Conservation (phyloP, 2,888 invertebrate species). For the Trilocha varians region DNA sequence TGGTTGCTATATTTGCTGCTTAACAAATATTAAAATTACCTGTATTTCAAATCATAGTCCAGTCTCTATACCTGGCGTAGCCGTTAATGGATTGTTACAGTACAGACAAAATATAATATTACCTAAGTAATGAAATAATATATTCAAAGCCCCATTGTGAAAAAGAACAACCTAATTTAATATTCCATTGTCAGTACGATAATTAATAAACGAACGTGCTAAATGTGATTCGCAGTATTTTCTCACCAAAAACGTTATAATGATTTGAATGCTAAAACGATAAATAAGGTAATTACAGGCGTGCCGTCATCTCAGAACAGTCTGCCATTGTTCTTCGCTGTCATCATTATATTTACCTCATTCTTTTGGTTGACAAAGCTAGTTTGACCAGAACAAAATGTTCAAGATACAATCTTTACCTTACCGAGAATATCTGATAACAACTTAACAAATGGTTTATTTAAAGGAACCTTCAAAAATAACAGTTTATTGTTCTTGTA, state of each 20-base stretch:
- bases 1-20: no score
- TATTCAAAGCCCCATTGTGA: no score
- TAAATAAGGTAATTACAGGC: background rate
- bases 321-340: background rate
- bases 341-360: background rate
- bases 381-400: background rate
- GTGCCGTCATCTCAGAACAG: background rate
- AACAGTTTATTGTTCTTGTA: no score
- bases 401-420: background rate
- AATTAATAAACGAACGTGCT: background rate
- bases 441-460: no score
- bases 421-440: background rate
- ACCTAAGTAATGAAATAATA: no score
- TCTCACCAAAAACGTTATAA: background rate
- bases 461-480: no score
- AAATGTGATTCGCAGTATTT: background rate
- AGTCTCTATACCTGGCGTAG: no score
- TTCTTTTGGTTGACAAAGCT: background rate
- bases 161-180: background rate
- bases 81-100: no score
- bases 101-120: no score
- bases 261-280: background rate
- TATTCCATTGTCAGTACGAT: background rate
- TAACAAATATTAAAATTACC: no score
- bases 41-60: no score